Percentiles rank a stretch among this genome's conserved stretches.
phyloP scores from a whole-genome alignment of 1,140 invertebrate genomes.

The Euglossa dilemma region DNA sequence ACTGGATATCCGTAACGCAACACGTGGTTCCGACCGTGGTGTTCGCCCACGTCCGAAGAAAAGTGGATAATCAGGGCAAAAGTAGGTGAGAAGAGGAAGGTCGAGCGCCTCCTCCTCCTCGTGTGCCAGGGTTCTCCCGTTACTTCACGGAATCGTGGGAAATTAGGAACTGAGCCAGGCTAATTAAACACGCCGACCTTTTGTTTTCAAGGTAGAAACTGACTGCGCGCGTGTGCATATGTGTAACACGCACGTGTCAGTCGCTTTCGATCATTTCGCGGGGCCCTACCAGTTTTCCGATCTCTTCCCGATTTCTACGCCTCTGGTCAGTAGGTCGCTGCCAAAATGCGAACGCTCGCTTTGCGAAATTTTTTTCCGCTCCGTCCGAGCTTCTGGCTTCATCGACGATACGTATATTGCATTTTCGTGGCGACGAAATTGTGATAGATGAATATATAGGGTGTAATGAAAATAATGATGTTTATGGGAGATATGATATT shows the following conservation, averaged over 20 bases:
- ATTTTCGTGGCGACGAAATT: not conserved
- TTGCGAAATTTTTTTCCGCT: conserved; percentile 1
- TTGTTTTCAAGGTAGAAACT: conserved; percentile 69
- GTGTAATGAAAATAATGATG: no score
- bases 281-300: conserved; percentile 29
- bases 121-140: conserved; percentile 56
- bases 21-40: conserved; percentile 46
- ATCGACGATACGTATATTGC: not conserved
- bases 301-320: conserved; percentile 8
- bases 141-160: conserved; percentile 73
- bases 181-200: conserved; percentile 74
- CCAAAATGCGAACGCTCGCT: not conserved
- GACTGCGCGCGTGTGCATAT: not conserved
- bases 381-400: not conserved
- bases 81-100: conserved; percentile 59
- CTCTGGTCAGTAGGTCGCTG: conserved; percentile 34
- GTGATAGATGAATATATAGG: not conserved
- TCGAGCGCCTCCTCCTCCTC: conserved; percentile 32
- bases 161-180: conserved; percentile 66
- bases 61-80: conserved; percentile 69
- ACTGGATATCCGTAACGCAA: not conserved
- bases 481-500: no score
- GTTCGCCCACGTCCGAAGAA: conserved; percentile 59
- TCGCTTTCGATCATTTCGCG: conserved; percentile 47
- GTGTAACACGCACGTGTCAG: conserved; percentile 42